Base-by-base conservation (phyloP, 2,888 invertebrate species). In the Baccha elongata region DNA sequence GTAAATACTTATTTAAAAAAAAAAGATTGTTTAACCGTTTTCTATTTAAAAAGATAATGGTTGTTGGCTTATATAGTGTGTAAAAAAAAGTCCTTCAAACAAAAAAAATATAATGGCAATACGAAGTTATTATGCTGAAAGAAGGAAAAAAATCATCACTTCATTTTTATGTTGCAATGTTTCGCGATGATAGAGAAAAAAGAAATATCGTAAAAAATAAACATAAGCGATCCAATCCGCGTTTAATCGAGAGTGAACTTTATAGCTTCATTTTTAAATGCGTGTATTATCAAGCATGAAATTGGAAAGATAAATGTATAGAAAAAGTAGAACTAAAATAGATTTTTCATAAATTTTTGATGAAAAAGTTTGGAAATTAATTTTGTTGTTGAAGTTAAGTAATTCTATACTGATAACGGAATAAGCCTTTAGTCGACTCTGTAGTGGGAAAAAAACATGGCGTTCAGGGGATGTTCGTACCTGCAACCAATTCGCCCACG, bases 1-100 rank as follows among this genome's bases (percentile, higher is more conserved):
- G 81, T 62, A 75, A 81, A 81, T 81, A 71, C 71, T 81, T 81
- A 72, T 81, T 53, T n/a, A n/a, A n/a, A n/a, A n/a, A n/a, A n/a
- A 62, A 71, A 62, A 67, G 71, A 71, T 62, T 67, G 52, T 62
- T 75, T 75, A 81, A 75, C 65, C 26, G 75, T 81, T 75, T 75
- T 75, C 65, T 65, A 71, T 71, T 74, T 71, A 29, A 29, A 52
- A 65, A 71, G 69, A 60, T 58, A 65, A 72, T 60, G 78, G 72
- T 46, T 35, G 21, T n/a, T 48, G 26, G n/a, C 8, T 15, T 29
- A n/a, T 42, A 21, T 11, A 42, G 26, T 29, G 26, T 3, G 13
- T 15, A 7, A 4, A 23, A 5, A 23, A 40, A 58, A 26, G 58
- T 58, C 26, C 58, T 58, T 58, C 40, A 37, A 58, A 13, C 26